Percentiles rank a stretch among this genome's conserved stretches.
These are phyloP conservation scores for Bimastos eiseni DNA, from an alignment of 2,888 invertebrate species.

Conservation along the genomic window DNA sequence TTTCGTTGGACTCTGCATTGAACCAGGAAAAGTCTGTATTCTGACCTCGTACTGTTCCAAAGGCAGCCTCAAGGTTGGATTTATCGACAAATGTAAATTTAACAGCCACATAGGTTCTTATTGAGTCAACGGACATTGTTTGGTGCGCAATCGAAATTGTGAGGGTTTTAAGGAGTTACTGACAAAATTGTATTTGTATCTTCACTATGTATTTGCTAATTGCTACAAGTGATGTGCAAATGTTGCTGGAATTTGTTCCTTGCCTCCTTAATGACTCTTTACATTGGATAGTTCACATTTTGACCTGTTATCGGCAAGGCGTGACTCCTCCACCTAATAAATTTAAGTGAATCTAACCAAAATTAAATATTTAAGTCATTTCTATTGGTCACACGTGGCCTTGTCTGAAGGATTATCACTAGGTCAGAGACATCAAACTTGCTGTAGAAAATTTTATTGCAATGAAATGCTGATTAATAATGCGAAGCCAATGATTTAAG, in stretches of 20 bases:
- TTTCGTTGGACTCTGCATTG: slow-evolving; percentile 55
- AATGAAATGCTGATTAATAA: too few species aligned
- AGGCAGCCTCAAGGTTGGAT: slow-evolving; percentile 52
- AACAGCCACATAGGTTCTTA: too few species aligned
- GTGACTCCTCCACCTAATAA: background rate
- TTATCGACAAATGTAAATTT: too few species aligned
- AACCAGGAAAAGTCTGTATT: slow-evolving; percentile 50
- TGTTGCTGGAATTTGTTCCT: background rate
- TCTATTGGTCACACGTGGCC: too few species aligned
- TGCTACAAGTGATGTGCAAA: too few species aligned
- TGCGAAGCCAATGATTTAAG: too few species aligned
- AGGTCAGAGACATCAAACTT: too few species aligned
- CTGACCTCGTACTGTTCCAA: slow-evolving; percentile 56
- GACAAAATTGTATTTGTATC: background rate
- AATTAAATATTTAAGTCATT: too few species aligned
- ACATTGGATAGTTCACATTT: background rate
- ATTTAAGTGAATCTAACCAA: background rate
- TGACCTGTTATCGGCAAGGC: background rate
- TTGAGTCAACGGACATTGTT: too few species aligned
- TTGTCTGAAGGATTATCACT: too few species aligned
- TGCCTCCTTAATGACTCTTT: background rate
- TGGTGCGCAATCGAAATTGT: background rate
- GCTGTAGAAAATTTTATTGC: too few species aligned
- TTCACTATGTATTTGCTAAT: background rate
- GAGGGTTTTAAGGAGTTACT: background rate